These are phyloP conservation scores for Porites evermanni DNA, from an alignment of 92 coral and sea anemone species.

Conservation along the genomic window DNA sequence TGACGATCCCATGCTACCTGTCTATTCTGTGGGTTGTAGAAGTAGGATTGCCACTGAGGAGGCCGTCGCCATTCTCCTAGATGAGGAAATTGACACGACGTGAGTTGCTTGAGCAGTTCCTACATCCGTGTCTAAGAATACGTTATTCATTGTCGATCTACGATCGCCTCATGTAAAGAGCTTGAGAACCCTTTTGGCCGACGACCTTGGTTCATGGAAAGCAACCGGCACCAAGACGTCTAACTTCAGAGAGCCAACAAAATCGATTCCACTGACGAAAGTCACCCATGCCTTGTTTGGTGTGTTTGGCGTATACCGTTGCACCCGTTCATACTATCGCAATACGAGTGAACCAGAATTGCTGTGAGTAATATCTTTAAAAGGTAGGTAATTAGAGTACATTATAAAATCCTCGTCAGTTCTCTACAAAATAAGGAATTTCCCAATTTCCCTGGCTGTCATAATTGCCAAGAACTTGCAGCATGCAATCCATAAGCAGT, in stretches of 20 bases:
- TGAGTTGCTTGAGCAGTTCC: constrained; percentile 46
- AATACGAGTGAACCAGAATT: constrained; percentile 45
- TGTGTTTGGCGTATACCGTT: constrained; percentile 15
- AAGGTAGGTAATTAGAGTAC: constrained; percentile 23
- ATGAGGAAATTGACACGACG: constrained; percentile 11
- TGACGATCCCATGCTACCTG: constrained; percentile 50
- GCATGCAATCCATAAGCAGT: too few relatives aligned
- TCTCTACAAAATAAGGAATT: too few relatives aligned
- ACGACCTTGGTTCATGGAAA: constrained; percentile 60
- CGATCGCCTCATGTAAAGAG: constrained; percentile 39
- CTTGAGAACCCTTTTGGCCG: constrained; percentile 42
- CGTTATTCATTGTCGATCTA: constrained; percentile 31
- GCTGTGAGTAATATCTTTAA: constrained; percentile 43
- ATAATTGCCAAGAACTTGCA: too few relatives aligned
- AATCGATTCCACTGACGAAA: constrained; percentile 25
- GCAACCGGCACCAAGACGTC: constrained; percentile 50
- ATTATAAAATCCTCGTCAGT: too few relatives aligned
- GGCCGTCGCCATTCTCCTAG: constrained; percentile 36
- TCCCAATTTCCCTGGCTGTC: not conserved
- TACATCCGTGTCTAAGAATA: constrained; percentile 21
- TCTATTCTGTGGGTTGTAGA: constrained; percentile 39
- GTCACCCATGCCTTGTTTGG: constrained; percentile 36
- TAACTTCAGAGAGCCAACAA: constrained; percentile 20
- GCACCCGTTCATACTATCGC: constrained; percentile 40
- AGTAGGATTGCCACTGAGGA: constrained; percentile 48